These are phyloP conservation scores for Phyllotreta striolata DNA, from an alignment of 2,888 invertebrate species.

Conservation along the genomic window DNA sequence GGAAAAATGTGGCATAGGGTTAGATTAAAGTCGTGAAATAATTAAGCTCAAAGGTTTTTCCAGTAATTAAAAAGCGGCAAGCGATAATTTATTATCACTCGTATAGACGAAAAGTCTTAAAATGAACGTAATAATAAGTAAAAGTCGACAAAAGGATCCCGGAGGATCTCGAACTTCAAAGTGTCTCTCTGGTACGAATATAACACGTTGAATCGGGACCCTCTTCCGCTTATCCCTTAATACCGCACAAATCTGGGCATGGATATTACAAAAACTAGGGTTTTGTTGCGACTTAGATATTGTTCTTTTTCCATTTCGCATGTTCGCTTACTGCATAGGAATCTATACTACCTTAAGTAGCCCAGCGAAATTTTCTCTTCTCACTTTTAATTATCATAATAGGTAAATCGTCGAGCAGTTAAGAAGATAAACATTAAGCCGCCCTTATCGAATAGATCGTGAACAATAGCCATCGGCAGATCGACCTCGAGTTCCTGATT, in stretches of 20 bases:
- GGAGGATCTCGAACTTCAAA: slow-evolving; percentile 60
- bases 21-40: slow-evolving; percentile 49
- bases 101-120: slow-evolving; percentile 56
- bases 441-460: slow-evolving; percentile 5
- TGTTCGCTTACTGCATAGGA: no score
- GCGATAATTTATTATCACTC: slow-evolving; percentile 60
- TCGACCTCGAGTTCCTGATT: slow-evolving; percentile 26
- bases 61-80: slow-evolving; percentile 61
- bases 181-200: slow-evolving; percentile 51
- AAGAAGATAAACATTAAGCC: slow-evolving; percentile 8
- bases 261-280: slow-evolving; percentile 58
- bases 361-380: no score
- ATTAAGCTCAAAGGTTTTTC: slow-evolving; percentile 58
- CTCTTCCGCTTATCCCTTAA: slow-evolving; percentile 60
- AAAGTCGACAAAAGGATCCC: slow-evolving; percentile 61
- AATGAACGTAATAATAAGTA: slow-evolving; percentile 63
- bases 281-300: slow-evolving; percentile 54
- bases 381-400: no score
- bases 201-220: slow-evolving; percentile 56
- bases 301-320: slow-evolving; percentile 53
- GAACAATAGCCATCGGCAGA: slow-evolving; percentile 13
- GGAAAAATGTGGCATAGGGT: slow-evolving; percentile 44
- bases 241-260: slow-evolving; percentile 59
- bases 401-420: not conserved
- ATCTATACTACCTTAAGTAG: no score